A percentile compares a stretch with the other conserved stretches of the same genome.
Evolutionary conservation across 2,797 vertebrate species (phyloP).

Genomic region (Botia almorhae): DNA sequence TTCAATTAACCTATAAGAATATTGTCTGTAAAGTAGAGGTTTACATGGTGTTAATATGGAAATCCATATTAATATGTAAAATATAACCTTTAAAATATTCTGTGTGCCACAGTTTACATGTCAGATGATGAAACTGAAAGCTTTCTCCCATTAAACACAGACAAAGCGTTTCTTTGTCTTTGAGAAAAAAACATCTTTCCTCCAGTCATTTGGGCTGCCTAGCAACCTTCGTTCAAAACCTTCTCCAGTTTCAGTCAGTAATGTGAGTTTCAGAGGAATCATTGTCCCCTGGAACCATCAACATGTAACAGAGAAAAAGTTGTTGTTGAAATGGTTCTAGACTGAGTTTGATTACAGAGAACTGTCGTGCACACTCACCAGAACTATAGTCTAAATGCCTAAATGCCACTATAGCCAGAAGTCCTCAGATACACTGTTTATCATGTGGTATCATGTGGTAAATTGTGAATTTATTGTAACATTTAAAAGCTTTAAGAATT

Average conservation of each 20-base stretch:
- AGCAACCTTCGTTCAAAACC: slow-evolving; percentile 68
- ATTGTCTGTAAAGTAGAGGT: too few species aligned
- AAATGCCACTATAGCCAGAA: too few species aligned
- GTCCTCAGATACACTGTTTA: too few species aligned
- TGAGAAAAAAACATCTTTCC: slow-evolving; percentile 2
- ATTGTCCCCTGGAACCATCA: slow-evolving; percentile 15
- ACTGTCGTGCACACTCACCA: neutral
- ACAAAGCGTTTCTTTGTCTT: slow-evolving; percentile 30
- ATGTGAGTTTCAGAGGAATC: slow-evolving; percentile 54
- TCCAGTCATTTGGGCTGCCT: slow-evolving; percentile 63
- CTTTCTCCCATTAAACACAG: slow-evolving; percentile 9
- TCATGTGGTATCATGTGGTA: too few species aligned
- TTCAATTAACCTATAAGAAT: too few species aligned
- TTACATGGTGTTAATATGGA: too few species aligned
- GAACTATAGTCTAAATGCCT: neutral
- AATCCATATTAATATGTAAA: neutral
- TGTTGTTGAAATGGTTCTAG: slow-evolving; percentile 32
- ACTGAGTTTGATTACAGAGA: slow-evolving; percentile 25
- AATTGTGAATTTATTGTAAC: too few species aligned
- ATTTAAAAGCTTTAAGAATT: too few species aligned
- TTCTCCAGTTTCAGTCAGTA: slow-evolving; percentile 80
- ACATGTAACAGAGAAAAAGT: slow-evolving; percentile 31
- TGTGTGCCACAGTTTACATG: neutral
- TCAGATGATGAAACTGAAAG: slow-evolving; percentile 12
- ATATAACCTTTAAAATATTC: neutral